These are phyloP conservation scores for Chaetura pelagica DNA, from an alignment of 2,113 vertebrate species.

Conservation along the genomic window DNA sequence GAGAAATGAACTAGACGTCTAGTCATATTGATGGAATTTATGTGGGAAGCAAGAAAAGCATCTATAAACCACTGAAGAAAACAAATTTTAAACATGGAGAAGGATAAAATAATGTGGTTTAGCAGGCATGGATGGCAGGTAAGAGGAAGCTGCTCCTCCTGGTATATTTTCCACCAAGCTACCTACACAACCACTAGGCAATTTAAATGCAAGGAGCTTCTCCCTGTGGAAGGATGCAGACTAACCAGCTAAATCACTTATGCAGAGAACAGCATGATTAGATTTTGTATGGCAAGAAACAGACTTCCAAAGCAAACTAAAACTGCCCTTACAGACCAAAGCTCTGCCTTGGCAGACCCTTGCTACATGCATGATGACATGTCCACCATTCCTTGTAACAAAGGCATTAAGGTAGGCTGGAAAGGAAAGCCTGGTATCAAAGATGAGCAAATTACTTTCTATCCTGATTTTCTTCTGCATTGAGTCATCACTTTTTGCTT, in stretches of 20 bases:
- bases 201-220: neutral
- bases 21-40: constrained; percentile 59
- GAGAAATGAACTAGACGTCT: constrained; percentile 43
- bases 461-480: neutral
- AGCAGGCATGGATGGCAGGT: neutral
- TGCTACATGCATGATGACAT: neutral
- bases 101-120: neutral
- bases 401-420: neutral
- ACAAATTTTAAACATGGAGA: neutral
- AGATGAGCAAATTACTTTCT: neutral
- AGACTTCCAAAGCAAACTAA: neutral
- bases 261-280: neutral
- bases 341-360: neutral
- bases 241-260: neutral
- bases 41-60: constrained; percentile 24
- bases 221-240: neutral
- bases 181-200: neutral
- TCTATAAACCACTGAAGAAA: constrained; percentile 22
- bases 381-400: neutral
- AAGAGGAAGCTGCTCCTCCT: neutral
- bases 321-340: neutral
- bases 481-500: neutral
- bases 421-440: neutral
- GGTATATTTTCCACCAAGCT: neutral
- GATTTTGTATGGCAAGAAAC: neutral